Percentiles rank a stretch among this genome's conserved stretches.
Evolutionary conservation across 2,113 vertebrate species (phyloP).

Genomic region (Hyla sarda): DNA sequence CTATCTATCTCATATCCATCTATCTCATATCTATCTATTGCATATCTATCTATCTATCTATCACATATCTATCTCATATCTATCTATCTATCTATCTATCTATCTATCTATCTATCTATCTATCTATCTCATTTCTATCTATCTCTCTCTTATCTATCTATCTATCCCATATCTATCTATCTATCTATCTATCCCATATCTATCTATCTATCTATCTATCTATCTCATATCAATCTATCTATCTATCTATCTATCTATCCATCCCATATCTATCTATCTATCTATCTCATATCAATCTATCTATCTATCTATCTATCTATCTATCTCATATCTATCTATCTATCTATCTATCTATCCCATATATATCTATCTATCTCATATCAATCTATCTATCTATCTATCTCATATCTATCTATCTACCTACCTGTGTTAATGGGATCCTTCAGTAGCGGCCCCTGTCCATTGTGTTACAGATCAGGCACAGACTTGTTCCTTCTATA

Average conservation of each 20-base stretch:
- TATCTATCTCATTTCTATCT: no score
- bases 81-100: constrained; percentile 17
- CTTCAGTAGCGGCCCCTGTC: no score
- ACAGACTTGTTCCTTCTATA: no score
- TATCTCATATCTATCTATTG: constrained; percentile 27
- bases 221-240: no score
- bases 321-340: constrained; percentile 19
- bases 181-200: constrained; percentile 12
- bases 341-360: constrained; percentile 34
- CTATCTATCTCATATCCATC: constrained; percentile 15
- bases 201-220: constrained; percentile 32
- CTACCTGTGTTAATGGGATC: not conserved
- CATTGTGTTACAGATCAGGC: not conserved
- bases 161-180: not conserved
- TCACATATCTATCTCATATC: no score
- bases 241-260: no score
- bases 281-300: no score
- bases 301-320: constrained; percentile 16
- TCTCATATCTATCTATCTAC: not conserved
- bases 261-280: no score
- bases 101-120: constrained; percentile 29
- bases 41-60: not conserved
- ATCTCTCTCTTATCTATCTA: no score
- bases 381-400: not conserved
- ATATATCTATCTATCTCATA: not conserved